Base-by-base conservation (phyloP, 1,140 invertebrate species). In the Gerris buenoi region DNA sequence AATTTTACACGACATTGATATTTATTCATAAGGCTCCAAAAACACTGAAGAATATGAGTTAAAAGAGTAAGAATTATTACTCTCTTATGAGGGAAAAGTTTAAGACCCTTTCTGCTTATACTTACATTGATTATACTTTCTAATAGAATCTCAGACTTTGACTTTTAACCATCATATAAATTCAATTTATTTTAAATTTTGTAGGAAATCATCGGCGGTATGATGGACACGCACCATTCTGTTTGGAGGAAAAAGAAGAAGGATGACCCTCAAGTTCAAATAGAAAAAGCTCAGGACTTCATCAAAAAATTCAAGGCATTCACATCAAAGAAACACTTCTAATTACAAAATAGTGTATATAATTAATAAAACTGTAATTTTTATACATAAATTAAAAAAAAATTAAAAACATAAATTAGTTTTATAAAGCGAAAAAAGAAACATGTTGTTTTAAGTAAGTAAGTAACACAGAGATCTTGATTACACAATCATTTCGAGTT, bases 401-500 rank as follows among this genome's bases (percentile, higher is more conserved):
- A 46, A 10, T 46, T 46, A 10, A 46, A 46, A 18, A 10, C 33
- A 46, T 46, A 46, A 46, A 10, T 46, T 46, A 18, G 18, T 46
- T 46, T 46, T 46, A 10, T 46, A 18, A 46, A 46, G 18, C 33
- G 18, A 46, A 46, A 18, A 5, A n/a, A 10, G 18, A 46, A 46
- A 18, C 33, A 46, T 18, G 18, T 18, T 46, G n/a, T 46, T 46
- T 18, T 46, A 18, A 10, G 33, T 46, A 46, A 46, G 18, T 46
- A 46, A 46, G 18, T 46, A 46, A 10, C 5, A 46, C 33, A 46
- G 33, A 10, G 5, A 46, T 46, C 18, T 46, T 46, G 33, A 46
- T 46, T 90, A 98, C 65, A 99, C 95, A 82, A 99, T 99, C 92
- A 97, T 98, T 83, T 99, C 97, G 64, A 99, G 81, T 82, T 99